Base-by-base conservation (phyloP, 2,113 vertebrate species). In the Lasiurus borealis region DNA sequence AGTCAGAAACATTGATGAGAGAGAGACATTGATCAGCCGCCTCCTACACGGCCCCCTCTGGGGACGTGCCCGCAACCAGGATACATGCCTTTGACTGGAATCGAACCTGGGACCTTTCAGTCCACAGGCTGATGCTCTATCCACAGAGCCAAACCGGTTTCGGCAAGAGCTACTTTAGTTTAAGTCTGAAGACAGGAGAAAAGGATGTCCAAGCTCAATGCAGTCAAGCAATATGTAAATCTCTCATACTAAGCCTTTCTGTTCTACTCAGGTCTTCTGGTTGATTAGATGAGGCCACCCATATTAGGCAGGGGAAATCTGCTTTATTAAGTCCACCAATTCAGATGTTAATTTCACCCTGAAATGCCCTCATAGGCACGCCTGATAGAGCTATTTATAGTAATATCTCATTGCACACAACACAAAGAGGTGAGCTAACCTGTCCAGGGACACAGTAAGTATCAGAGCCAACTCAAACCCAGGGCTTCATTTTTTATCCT, bases 401-500 rank as follows among this genome's bases (percentile, higher is more conserved):
- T 36, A 19, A 11, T 31, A 31, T 46, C 57, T 64, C 16, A 10
- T 44, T 87, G 36, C 76, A 46, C 44, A 85, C 72, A 64, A 27
- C 50, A 54, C 31, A 18, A 44, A 97, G 40, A 84, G 12, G 13
- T 88, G 44, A 89, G 8, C 16, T 86, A 23, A 87, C 12, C 52
- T 84, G n/a, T 75, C 52, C 10, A 93, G 88, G 59, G 71, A 85
- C 82, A 50, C 48, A 54, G 18, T 80, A 76, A 75, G 66, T 68
- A 68, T 81, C 40, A 50, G 72, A 29, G 31, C 31, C 59, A 68
- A 4, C 25, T 62, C 21, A n/a, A 75, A 69, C 48, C 16, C 23
- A 87, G 69, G 77, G 27, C 36, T 76, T 48, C 10, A 75, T 82
- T 48, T 77, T 68, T 88, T 13, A 71, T 85, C 68, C 90, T 90